These are phyloP conservation scores for Bubo scandiacus DNA, from an alignment of 2,113 vertebrate genomes.

Conservation along the genomic window DNA sequence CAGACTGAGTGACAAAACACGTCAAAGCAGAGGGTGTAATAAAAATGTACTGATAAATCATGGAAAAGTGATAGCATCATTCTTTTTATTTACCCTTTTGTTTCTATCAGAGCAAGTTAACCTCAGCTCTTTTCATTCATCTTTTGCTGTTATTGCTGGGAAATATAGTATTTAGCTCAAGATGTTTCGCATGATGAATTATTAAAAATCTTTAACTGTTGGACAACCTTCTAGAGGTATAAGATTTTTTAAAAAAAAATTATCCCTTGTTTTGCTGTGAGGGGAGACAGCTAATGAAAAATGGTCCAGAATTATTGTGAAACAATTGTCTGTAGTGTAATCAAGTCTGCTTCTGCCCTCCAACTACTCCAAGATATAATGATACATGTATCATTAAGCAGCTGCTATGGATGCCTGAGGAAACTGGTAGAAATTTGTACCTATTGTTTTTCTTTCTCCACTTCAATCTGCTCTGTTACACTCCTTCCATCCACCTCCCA, in stretches of 20 bases:
- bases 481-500: constrained; percentile 55
- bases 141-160: constrained; percentile 71
- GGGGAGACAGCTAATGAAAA: constrained; percentile 86
- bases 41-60: constrained; percentile 46
- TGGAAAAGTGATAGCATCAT: constrained; percentile 39
- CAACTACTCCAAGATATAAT: constrained; percentile 86
- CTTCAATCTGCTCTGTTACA: constrained; percentile 60
- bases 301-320: constrained; percentile 85
- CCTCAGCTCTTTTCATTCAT: constrained; percentile 63
- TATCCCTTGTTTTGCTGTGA: constrained; percentile 81
- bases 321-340: constrained; percentile 91
- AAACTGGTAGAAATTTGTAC: constrained; percentile 81
- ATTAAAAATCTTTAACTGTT: constrained; percentile 84
- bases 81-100: constrained; percentile 65
- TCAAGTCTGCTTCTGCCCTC: constrained; percentile 88
- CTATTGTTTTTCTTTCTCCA: constrained; percentile 80
- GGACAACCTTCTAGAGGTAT: constrained; percentile 77
- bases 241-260: constrained; percentile 76
- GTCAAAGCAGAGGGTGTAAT: constrained; percentile 48
- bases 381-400: constrained; percentile 90
- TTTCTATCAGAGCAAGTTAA: constrained; percentile 68
- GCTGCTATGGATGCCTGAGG: constrained; percentile 84
- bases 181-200: constrained; percentile 83
- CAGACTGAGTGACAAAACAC: constrained; percentile 61
- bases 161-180: constrained; percentile 76